These are phyloP conservation scores for Esperia sulphurella DNA, from an alignment of 2,888 invertebrate species.

Conservation along the genomic window DNA sequence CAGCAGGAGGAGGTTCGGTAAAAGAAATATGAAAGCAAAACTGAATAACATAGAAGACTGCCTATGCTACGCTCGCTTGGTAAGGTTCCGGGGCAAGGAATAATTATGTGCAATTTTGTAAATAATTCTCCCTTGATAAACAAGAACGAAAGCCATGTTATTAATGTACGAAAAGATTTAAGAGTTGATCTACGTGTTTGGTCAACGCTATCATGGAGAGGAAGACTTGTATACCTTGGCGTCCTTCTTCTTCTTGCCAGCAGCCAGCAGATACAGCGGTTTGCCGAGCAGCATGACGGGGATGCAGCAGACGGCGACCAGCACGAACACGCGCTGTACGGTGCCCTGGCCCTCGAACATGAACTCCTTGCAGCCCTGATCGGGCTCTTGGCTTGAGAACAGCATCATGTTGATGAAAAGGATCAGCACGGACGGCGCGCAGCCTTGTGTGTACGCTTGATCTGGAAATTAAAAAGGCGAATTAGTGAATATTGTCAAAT, in stretches of 20 bases:
- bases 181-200: too few species aligned
- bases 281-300: conserved; percentile 97
- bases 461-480: conserved; percentile 38
- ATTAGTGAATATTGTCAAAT: too few species aligned
- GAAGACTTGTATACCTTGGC: conserved; percentile 59
- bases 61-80: too few species aligned
- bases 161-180: too few species aligned
- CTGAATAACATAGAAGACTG: too few species aligned
- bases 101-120: too few species aligned
- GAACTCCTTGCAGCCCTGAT: conserved; percentile 74
- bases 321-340: conserved; percentile 87
- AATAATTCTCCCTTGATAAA: too few species aligned
- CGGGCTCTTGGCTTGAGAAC: conserved; percentile 81
- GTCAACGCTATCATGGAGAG: too few species aligned
- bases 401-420: conserved; percentile 99
- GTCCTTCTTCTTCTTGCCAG: conserved; percentile 46
- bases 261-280: conserved; percentile 86
- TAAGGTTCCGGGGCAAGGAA: too few species aligned
- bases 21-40: too few species aligned
- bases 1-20: too few species aligned
- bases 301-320: conserved; percentile 89
- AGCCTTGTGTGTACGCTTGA: conserved; percentile 66
- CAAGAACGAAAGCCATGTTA: too few species aligned
- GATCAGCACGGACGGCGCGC: conserved; percentile 97
- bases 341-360: conserved; percentile 85